phyloP scores from a whole-genome alignment of 2,113 vertebrate genomes.

The Peromyscus californicus region DNA sequence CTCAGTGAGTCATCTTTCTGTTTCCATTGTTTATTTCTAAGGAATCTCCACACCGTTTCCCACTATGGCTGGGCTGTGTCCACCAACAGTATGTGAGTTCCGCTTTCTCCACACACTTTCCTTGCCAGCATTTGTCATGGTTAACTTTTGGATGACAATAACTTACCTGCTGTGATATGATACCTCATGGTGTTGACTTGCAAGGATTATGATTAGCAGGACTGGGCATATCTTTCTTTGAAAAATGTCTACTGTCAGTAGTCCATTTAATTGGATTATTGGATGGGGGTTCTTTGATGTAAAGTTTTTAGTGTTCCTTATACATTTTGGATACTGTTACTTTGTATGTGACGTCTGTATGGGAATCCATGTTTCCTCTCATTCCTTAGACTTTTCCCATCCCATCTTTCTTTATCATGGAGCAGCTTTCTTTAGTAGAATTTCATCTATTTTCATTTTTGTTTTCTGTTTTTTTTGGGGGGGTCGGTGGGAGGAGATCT shows the following conservation, averaged over 20 bases:
- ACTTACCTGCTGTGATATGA: not conserved
- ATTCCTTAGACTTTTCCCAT: not conserved
- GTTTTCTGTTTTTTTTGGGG: not conserved
- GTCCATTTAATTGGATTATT: not conserved
- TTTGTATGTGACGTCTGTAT: not conserved
- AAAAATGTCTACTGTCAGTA: not conserved
- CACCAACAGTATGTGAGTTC: not conserved
- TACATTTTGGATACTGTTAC: not conserved
- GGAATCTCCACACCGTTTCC: not conserved
- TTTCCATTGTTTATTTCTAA: not conserved
- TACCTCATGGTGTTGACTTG: not conserved
- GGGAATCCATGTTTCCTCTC: not conserved
- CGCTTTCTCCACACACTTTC: not conserved
- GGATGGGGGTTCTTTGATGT: not conserved
- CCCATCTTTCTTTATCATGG: too few species aligned
- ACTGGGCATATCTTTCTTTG: not conserved
- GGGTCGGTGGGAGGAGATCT: not conserved
- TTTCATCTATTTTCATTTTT: not conserved
- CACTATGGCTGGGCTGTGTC: not conserved
- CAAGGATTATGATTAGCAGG: not conserved
- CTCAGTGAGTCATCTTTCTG: not conserved
- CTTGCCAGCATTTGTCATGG: not conserved
- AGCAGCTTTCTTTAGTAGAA: not conserved
- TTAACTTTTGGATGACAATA: not conserved
- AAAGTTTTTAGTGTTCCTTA: not conserved